A percentile compares a stretch with the other conserved stretches of the same genome.
phyloP scores from a whole-genome alignment of 2,113 vertebrate genomes.

The Martes martes region DNA sequence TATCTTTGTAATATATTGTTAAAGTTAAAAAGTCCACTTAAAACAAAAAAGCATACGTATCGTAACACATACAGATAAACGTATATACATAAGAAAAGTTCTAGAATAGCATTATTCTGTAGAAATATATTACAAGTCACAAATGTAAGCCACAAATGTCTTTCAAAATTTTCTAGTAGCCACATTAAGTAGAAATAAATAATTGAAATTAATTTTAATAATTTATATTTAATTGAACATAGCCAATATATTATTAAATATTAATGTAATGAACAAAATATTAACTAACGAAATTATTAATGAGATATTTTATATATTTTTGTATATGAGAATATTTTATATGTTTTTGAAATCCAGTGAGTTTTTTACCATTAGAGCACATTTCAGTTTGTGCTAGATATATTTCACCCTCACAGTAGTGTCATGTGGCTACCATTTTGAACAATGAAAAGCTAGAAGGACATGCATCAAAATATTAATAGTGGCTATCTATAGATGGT shows the following conservation, averaged over 20 bases:
- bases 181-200: background rate
- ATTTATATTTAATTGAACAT: background rate
- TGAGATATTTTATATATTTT: background rate
- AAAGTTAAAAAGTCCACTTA: slow-evolving; percentile 4
- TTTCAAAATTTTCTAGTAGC: background rate
- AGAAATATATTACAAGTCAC: background rate
- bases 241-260: background rate
- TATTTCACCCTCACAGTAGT: background rate
- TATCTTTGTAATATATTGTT: background rate
- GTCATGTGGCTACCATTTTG: background rate
- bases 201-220: slow-evolving; percentile 23
- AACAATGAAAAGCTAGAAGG: background rate
- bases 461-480: background rate
- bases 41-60: background rate
- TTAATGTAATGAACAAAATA: background rate
- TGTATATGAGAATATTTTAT: background rate
- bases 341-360: background rate
- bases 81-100: background rate
- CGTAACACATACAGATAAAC: background rate
- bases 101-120: background rate
- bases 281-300: background rate
- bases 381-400: background rate
- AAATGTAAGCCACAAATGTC: background rate
- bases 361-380: background rate
- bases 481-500: background rate